A percentile compares a stretch with the other conserved stretches of the same genome.
Conservation (phyloP, 2,113 vertebrate species). For the Platysternon megacephalum region DNA sequence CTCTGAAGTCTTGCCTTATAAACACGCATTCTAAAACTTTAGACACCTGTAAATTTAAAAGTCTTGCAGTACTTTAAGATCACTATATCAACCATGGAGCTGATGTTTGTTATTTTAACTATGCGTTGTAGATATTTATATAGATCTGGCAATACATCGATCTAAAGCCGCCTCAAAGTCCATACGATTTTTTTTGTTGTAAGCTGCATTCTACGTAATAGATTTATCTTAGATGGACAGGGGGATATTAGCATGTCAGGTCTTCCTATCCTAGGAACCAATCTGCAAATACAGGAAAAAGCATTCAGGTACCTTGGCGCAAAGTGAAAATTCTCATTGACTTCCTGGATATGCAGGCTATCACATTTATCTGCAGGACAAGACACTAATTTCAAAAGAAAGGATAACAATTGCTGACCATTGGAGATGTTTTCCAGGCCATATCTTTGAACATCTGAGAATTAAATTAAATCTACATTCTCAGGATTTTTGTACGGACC, state of each 20-base stretch:
- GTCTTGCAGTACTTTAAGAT: not conserved
- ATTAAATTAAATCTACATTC: conserved; percentile 15
- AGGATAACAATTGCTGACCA: not conserved
- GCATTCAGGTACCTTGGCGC: not conserved
- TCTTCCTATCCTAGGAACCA: not conserved
- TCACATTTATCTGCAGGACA: not conserved
- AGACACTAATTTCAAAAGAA: not conserved
- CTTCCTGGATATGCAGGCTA: not conserved
- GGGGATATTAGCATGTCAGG: accelerated
- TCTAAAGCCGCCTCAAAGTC: not conserved
- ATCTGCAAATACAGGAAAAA: not conserved
- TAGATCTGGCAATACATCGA: not conserved
- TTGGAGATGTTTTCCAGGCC: not conserved
- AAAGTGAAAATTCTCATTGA: not conserved
- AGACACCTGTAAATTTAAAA: not conserved
- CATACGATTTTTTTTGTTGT: not conserved
- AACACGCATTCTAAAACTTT: not conserved
- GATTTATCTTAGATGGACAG: not conserved
- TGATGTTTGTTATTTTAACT: not conserved
- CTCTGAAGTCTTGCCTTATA: not conserved
- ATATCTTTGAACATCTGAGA: not conserved
- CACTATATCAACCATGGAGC: not conserved
- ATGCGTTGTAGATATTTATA: not conserved
- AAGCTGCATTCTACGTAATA: accelerated
- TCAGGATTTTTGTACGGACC: not conserved